Conservation (phyloP, 2,888 invertebrate species). For the Sinodicranocentrus sp. region DNA sequence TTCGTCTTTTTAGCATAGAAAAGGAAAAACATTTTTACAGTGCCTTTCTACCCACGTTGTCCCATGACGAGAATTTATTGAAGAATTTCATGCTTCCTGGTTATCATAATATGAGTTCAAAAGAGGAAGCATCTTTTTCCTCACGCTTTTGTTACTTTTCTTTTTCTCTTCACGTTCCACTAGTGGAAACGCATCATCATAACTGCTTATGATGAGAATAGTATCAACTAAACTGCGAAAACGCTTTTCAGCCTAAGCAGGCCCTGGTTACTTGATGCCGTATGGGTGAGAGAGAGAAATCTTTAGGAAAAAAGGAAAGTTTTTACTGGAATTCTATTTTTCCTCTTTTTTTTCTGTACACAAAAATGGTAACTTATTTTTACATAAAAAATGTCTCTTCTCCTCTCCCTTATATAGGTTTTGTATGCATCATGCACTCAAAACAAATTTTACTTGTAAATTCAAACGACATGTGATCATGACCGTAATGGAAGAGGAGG, state of each 20-base stretch:
- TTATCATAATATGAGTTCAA: constrained; percentile 52
- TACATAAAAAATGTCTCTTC: no score
- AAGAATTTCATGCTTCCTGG: constrained; percentile 58
- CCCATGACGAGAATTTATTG: constrained; percentile 56
- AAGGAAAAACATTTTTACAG: constrained; percentile 1
- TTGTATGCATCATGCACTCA: constrained; percentile 31
- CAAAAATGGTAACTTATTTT: no score
- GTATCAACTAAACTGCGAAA: constrained; percentile 2
- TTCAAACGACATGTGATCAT: constrained; percentile 27
- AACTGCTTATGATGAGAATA: constrained; percentile 24
- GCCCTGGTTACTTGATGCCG: no score
- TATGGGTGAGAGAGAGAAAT: no score
- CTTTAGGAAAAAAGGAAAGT: no score
- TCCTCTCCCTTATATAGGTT: no score
- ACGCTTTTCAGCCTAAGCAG: no score
- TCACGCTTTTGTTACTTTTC: background rate
- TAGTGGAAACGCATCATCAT: constrained; percentile 5
- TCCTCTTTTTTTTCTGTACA: no score
- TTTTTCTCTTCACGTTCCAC: background rate
- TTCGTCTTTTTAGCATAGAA: constrained; percentile 2
- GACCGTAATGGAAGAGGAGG: constrained; percentile 30
- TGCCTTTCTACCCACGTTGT: constrained; percentile 12
- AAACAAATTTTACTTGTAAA: constrained; percentile 36
- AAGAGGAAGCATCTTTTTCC: background rate
- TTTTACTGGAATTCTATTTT: no score